These are phyloP conservation scores for Nycticorax nycticorax DNA, from an alignment of 2,113 vertebrate genomes.

Conservation along the genomic window DNA sequence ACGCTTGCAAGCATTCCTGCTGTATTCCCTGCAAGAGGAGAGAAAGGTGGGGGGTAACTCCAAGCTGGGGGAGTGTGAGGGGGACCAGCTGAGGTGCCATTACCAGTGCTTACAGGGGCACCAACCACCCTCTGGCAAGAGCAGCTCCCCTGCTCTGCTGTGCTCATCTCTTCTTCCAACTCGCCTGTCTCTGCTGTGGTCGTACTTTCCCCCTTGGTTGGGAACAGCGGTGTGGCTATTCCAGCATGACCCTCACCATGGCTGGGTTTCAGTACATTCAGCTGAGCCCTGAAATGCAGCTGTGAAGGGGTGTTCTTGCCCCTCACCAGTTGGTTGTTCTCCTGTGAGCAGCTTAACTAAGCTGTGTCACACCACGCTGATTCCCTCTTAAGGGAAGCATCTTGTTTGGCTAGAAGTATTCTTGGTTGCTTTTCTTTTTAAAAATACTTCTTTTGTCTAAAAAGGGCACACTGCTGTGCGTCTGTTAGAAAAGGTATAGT, in stretches of 20 bases:
- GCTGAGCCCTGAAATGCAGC: not conserved
- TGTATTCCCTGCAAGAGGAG: rapidly evolving
- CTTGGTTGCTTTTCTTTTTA: not conserved
- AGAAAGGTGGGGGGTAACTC: rapidly evolving
- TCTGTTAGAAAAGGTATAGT: not conserved
- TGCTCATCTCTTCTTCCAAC: not conserved
- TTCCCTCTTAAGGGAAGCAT: not conserved
- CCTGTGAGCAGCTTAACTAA: not conserved
- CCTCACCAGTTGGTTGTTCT: not conserved
- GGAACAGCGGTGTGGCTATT: not conserved
- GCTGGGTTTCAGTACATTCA: rapidly evolving
- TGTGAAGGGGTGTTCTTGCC: not conserved
- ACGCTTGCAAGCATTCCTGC: not conserved
- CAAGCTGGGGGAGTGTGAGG: not conserved
- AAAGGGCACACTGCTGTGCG: not conserved
- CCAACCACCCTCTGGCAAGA: not conserved
- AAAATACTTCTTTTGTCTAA: not conserved
- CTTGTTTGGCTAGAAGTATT: not conserved
- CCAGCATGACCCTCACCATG: rapidly evolving
- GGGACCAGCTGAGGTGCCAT: not conserved
- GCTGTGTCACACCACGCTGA: not conserved
- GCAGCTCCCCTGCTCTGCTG: not conserved
- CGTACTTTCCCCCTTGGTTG: not conserved
- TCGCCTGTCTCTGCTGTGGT: rapidly evolving
- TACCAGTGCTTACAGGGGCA: not conserved